Base-by-base conservation (phyloP, 2,797 vertebrate species). In the Petrocephalus sullivani region DNA sequence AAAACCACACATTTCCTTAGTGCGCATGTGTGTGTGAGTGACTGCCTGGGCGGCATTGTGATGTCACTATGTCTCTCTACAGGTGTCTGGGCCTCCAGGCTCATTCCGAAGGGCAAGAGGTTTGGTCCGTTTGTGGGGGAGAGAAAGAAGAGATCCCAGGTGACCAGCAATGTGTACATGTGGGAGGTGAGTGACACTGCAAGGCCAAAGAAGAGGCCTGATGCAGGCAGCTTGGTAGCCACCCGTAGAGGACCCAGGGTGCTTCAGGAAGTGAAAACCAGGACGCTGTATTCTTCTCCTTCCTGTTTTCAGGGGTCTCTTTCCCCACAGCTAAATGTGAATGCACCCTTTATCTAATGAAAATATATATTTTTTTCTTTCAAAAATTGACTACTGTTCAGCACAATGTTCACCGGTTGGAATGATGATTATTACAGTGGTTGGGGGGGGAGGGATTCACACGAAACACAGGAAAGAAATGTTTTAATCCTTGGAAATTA, bases 161-260 rank as follows among this genome's bases (percentile, higher is more conserved):
- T 99, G 92, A 97, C 97, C 89, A 98, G 96, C 94, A 98, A 98
- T 94, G 97, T 98, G 12, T 99, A 97, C 94, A 98, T 99, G 97
- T 99, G 97, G 97, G 98, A 98, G 97, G 98, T 98, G 95, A 91
- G 97, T 89, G 19, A 57, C 87, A 87, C 61, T 16, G 21, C 41
- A 49, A 4, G 37, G 19, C 7, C 21, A 19, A 10, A 83, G 14
- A 83, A 53, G 19, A 0, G n/a, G 37, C 41, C 21, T 10, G n/a
- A 21, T 2, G 5, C 23, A 2, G 19, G 41, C 37, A 14, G 71
- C 51, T 61, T 23, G 16, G 4, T 3, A 41, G 23, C 12, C 14
- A 37, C 19, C 49, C 7, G 5, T 67, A 28, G 21, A 49, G 86
- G 28, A 56, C 19, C n/a, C 19, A 3, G 58, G 9, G 57, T 57